Base-by-base conservation (phyloP, 2,113 vertebrate genomes). In the Felis chaus region DNA sequence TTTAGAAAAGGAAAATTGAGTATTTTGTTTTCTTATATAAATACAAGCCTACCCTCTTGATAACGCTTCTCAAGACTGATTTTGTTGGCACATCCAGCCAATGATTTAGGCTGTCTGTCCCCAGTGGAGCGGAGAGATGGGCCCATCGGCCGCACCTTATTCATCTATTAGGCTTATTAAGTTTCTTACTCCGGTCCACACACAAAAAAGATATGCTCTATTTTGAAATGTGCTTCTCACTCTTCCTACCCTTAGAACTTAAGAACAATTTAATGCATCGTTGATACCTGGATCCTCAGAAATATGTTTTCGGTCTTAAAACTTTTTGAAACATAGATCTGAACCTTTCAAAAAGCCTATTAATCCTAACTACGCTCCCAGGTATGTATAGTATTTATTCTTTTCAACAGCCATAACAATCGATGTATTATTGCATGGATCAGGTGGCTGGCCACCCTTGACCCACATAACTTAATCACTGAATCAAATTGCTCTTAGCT, bases 71-170 rank as follows among this genome's bases (percentile, higher is more conserved):
- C 76, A 41, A 25, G 5, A 23, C 1, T 1, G 55, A 71, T 36
- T 45, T 10, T 36, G 41, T 16, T 11, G 10, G 50, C 57, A 50
- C 0, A 29, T 9, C 10, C 5, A 19, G 2, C 39, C 4, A 1
- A 1, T 29, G 39, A 57, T 14, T 31, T 3, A 4, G 25, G 74
- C 15, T 16, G 0, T 6, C 16, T 3, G 0, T 18, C 11, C 55
- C 29, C 36, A 5, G 21, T 0, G 2, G 23, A 6, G 18, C 8
- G 14, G 27, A 1, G 2, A 25, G 7, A 36, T 19, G 0, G 5
- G 7, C n/a, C 10, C 27, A 7, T 3, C 6, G 18, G 19, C 39
- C 45, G 48, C 11, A 8, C 1, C 0, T 3, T 7, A 12, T 5
- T 18, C 1, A 61, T 36, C 23, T n/a, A 23, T 33, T 1, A 50